Percentiles rank a stretch among this genome's conserved stretches.
Evolutionary conservation across 2,797 vertebrate species (phyloP).

Genomic region (Loris lydekkerianus): DNA sequence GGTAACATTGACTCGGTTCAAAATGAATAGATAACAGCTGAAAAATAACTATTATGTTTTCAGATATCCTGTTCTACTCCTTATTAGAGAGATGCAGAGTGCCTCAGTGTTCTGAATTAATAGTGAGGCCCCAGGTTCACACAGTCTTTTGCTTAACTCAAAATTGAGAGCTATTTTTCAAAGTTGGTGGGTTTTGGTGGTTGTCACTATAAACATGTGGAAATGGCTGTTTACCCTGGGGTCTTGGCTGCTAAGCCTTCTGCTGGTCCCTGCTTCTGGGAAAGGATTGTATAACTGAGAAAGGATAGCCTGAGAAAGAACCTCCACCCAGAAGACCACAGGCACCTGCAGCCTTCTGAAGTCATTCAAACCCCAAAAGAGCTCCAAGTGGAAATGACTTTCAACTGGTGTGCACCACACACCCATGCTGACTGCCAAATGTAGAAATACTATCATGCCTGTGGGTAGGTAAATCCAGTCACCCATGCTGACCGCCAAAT

Average conservation of each 20-base stretch:
- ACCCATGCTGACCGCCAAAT: not conserved
- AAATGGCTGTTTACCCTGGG: not conserved
- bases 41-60: not conserved
- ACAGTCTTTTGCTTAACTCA: not conserved
- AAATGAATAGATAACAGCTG: not conserved
- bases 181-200: not conserved
- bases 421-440: not conserved
- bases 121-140: not conserved
- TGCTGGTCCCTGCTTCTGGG: not conserved
- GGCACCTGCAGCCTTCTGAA: too few species aligned
- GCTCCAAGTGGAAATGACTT: not conserved
- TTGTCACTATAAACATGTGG: not conserved
- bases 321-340: not conserved
- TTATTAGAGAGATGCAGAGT: not conserved
- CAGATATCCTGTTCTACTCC: not conserved
- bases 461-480: not conserved
- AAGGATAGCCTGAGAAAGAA: not conserved
- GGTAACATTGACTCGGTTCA: not conserved
- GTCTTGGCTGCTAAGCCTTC: not conserved
- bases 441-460: accelerated
- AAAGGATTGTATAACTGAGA: not conserved
- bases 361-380: not conserved
- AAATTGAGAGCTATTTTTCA: not conserved
- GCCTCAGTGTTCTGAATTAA: not conserved
- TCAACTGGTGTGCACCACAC: too few species aligned